A percentile compares a stretch with the other conserved stretches of the same genome.
These are phyloP conservation scores for Thymelicus acteon DNA, from an alignment of 2,888 invertebrate genomes.

Conservation along the genomic window DNA sequence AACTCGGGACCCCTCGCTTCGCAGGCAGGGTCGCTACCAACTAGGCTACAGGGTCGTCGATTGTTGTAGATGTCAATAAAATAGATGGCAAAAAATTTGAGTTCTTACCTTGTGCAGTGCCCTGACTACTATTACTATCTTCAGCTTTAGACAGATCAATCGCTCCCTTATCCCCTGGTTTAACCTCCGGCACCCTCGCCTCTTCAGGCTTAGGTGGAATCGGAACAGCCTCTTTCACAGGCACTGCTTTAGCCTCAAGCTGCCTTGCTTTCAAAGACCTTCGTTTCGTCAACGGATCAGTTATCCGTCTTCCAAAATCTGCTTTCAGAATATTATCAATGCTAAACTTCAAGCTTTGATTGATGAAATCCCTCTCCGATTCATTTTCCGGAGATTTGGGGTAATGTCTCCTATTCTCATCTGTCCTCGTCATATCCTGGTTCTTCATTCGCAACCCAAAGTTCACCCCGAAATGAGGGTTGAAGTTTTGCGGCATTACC, in stretches of 20 bases:
- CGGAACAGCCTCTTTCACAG: slow-evolving; percentile 60
- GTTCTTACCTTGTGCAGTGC: slow-evolving; percentile 75
- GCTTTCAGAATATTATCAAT: slow-evolving; percentile 94
- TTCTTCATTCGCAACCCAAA: slow-evolving; percentile 54
- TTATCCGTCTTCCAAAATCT: slow-evolving; percentile 91
- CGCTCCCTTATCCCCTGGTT: slow-evolving; percentile 71
- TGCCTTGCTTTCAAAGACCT: slow-evolving; percentile 71
- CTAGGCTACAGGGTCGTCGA: too few relatives aligned
- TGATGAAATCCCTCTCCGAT: slow-evolving; percentile 72
- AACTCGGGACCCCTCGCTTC: too few relatives aligned
- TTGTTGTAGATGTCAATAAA: slow-evolving; percentile 46
- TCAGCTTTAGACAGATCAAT: slow-evolving; percentile 78
- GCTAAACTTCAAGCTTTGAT: slow-evolving; percentile 90
- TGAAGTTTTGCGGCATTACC: slow-evolving; percentile 64
- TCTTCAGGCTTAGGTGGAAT: slow-evolving; percentile 62
- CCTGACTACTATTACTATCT: slow-evolving; percentile 73
- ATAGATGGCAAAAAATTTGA: too few relatives aligned
- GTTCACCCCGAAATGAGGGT: slow-evolving; percentile 65
- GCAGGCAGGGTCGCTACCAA: too few relatives aligned
- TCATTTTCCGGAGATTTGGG: slow-evolving; percentile 74
- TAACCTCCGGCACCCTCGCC: slow-evolving; percentile 72
- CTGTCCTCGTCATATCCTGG: slow-evolving; percentile 57
- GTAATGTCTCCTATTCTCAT: slow-evolving; percentile 67
- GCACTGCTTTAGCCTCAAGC: slow-evolving; percentile 62
- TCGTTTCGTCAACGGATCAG: slow-evolving; percentile 87